These are phyloP conservation scores for Argynnis bischoffii DNA, from an alignment of 2,888 invertebrate species.

Conservation along the genomic window DNA sequence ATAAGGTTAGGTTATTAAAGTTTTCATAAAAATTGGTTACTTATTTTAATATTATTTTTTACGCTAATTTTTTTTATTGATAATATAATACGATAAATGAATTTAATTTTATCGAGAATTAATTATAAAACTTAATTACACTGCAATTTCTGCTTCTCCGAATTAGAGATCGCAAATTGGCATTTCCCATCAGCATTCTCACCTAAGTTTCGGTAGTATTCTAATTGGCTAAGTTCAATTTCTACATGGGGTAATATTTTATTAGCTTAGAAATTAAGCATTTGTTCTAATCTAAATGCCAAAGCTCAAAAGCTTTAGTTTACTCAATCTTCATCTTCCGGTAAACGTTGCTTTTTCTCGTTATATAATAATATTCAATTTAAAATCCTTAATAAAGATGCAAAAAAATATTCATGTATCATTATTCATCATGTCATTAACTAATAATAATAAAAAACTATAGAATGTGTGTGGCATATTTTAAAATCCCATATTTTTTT, in stretches of 20 bases:
- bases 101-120: background rate
- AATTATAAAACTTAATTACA: background rate
- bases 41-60: too few relatives aligned
- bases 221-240: conserved; percentile 11
- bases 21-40: too few relatives aligned
- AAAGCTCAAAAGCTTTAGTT: conserved; percentile 2
- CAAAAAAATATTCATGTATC: too few relatives aligned
- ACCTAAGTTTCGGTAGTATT: conserved; percentile 8
- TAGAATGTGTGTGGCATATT: too few relatives aligned
- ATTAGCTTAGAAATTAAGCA: conserved; percentile 5
- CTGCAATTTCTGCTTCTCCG: background rate
- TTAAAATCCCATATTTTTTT: too few relatives aligned
- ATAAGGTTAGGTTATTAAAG: too few relatives aligned
- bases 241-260: conserved; percentile 12
- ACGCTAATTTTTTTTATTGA: too few relatives aligned
- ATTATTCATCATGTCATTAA: too few relatives aligned
- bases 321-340: background rate
- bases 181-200: conserved; percentile 3
- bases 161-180: conserved; percentile 2
- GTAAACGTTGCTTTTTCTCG: background rate
- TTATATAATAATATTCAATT: too few relatives aligned
- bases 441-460: too few relatives aligned
- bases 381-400: too few relatives aligned
- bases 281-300: conserved; percentile 1
- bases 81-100: too few relatives aligned